Evolutionary conservation across 2,888 invertebrate species (phyloP).

Genomic region (Xylota sylvarum): DNA sequence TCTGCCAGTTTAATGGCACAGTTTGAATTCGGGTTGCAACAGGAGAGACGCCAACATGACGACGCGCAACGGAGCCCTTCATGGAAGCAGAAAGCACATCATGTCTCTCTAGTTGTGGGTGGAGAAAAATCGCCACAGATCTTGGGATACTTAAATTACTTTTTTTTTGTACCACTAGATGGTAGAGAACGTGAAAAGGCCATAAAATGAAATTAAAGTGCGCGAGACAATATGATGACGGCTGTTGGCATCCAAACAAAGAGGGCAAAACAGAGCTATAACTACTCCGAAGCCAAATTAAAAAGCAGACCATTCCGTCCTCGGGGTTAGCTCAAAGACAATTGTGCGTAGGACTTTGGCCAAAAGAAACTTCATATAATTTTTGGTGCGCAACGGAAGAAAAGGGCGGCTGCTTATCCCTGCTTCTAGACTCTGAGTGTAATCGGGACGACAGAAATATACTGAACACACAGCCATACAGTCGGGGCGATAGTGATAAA

Average conservation of each 20-base stretch:
- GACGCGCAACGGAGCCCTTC: constrained; percentile 36
- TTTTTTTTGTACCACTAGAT: constrained; percentile 22
- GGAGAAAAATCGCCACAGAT: constrained; percentile 76
- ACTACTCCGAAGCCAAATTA: constrained; percentile 55
- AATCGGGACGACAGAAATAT: constrained; percentile 60
- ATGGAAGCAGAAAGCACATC: constrained; percentile 36
- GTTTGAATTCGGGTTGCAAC: constrained; percentile 38
- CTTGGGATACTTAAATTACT: constrained; percentile 71
- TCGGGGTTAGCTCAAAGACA: constrained; percentile 54
- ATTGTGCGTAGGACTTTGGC: constrained; percentile 73
- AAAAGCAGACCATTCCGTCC: constrained; percentile 57
- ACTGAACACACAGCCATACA: constrained; percentile 33
- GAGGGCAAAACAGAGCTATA: constrained; percentile 6
- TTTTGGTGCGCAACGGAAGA: background rate
- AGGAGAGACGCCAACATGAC: constrained; percentile 43
- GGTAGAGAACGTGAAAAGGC: constrained; percentile 66
- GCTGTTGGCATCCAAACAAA: constrained; percentile 43
- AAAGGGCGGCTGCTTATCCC: constrained; percentile 71
- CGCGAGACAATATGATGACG: constrained; percentile 74
- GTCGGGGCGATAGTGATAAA: constrained; percentile 68
- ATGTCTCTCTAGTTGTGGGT: constrained; percentile 61
- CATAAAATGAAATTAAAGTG: constrained; percentile 77
- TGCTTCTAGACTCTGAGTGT: constrained; percentile 33
- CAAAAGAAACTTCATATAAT: constrained; percentile 4
- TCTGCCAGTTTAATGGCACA: constrained; percentile 55